phyloP scores from a whole-genome alignment of 2,113 vertebrate genomes.

The Pipra filicauda region DNA sequence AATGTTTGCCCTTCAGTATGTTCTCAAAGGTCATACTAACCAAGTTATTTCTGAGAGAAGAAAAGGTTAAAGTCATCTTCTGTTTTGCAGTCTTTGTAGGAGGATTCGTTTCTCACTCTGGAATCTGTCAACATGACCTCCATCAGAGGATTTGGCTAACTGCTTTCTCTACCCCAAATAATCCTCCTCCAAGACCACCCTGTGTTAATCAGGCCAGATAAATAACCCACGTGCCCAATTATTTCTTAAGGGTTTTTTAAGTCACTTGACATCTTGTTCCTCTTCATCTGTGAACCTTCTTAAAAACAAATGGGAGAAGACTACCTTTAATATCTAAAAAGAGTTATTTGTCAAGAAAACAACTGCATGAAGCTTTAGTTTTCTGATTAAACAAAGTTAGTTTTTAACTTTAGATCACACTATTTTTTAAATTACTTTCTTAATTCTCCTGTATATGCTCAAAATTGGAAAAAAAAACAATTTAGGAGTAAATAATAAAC shows the following conservation, averaged over 20 bases:
- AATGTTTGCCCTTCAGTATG: background rate
- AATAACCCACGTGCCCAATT: slow-evolving; percentile 51
- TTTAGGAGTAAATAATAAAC: background rate
- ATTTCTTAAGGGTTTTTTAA: slow-evolving; percentile 14
- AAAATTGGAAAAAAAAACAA: background rate
- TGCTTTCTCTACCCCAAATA: slow-evolving; percentile 46
- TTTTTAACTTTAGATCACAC: background rate
- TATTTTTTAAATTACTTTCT: background rate
- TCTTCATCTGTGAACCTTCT: slow-evolving; percentile 13
- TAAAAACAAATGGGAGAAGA: background rate
- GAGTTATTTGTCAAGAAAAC: background rate
- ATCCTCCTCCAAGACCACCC: slow-evolving; percentile 59
- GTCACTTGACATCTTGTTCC: background rate
- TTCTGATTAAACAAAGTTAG: background rate
- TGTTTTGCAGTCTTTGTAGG: slow-evolving; percentile 5
- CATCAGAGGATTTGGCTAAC: slow-evolving; percentile 50
- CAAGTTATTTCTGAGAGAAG: background rate
- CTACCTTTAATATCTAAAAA: background rate
- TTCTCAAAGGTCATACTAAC: background rate
- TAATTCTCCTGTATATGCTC: background rate
- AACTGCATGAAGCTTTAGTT: background rate
- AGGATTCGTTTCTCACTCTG: slow-evolving; percentile 38
- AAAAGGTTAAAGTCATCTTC: slow-evolving; percentile 27
- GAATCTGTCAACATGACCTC: slow-evolving; percentile 64
- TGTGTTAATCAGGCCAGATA: slow-evolving; percentile 49